phyloP scores from a whole-genome alignment of 2,113 vertebrate genomes.

The Phylloscopus whistleri region DNA sequence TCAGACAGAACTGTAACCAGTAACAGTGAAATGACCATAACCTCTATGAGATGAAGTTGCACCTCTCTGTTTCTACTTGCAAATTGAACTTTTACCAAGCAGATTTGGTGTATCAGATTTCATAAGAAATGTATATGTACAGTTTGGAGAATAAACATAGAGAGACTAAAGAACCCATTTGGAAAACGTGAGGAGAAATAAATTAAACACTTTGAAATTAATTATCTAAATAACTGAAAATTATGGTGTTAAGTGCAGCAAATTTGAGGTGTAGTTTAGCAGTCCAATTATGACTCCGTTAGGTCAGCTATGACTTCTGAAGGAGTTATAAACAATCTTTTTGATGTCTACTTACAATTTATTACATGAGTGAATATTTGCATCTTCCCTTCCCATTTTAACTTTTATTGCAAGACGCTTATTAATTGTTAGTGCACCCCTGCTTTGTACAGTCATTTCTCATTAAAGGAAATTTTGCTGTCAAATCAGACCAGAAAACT shows the following conservation, averaged over 20 bases:
- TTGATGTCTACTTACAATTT: background rate
- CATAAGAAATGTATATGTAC: background rate
- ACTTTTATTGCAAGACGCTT: background rate
- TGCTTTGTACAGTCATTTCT: background rate
- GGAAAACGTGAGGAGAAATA: background rate
- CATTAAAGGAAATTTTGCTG: background rate
- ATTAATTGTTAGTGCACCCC: background rate
- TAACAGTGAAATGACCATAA: background rate
- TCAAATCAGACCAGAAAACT: background rate
- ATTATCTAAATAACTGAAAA: background rate
- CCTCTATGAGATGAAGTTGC: background rate
- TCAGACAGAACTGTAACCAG: conserved; percentile 70
- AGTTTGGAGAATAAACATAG: background rate
- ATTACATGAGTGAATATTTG: background rate
- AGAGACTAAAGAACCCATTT: background rate
- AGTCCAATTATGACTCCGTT: background rate
- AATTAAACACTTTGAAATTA: background rate
- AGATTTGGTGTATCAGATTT: background rate
- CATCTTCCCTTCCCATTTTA: background rate
- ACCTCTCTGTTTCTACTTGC: background rate
- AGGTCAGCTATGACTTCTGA: background rate
- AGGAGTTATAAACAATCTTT: background rate
- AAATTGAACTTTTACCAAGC: background rate
- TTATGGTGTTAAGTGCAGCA: background rate
- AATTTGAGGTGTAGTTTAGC: background rate